phyloP scores from a whole-genome alignment of 2,113 vertebrate species.

The Grammomys surdaster region DNA sequence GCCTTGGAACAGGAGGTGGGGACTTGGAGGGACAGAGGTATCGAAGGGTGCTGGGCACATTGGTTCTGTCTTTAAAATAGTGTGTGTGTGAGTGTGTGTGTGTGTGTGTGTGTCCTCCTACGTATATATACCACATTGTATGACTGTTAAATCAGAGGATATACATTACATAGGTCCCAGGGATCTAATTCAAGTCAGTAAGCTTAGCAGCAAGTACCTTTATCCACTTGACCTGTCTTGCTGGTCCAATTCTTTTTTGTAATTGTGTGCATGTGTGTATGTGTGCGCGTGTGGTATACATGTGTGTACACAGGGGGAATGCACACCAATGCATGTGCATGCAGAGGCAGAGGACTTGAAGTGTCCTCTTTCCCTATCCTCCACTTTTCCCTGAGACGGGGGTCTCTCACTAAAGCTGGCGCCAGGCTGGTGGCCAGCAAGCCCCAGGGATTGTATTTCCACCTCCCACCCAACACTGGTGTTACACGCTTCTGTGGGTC shows the following conservation, averaged over 20 bases:
- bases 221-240: not conserved
- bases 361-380: not conserved
- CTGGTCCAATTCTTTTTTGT: not conserved
- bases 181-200: not conserved
- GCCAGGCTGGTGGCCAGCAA: not conserved
- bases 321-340: not conserved
- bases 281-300: not conserved
- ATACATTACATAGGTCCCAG: not conserved
- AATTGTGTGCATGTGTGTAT: not conserved
- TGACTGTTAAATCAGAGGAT: not conserved
- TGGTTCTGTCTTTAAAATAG: not conserved
- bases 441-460: not conserved
- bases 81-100: not conserved
- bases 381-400: too few relatives aligned
- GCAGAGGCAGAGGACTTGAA: not conserved
- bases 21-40: not conserved
- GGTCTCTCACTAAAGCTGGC: not conserved
- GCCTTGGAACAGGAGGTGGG: accelerated
- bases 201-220: not conserved
- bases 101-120: not conserved
- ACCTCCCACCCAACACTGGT: not conserved
- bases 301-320: too few relatives aligned
- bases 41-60: not conserved
- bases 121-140: too few relatives aligned
- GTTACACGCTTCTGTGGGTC: not conserved